Conservation (phyloP, 2,888 invertebrate species). For the Acronicta aceris region DNA sequence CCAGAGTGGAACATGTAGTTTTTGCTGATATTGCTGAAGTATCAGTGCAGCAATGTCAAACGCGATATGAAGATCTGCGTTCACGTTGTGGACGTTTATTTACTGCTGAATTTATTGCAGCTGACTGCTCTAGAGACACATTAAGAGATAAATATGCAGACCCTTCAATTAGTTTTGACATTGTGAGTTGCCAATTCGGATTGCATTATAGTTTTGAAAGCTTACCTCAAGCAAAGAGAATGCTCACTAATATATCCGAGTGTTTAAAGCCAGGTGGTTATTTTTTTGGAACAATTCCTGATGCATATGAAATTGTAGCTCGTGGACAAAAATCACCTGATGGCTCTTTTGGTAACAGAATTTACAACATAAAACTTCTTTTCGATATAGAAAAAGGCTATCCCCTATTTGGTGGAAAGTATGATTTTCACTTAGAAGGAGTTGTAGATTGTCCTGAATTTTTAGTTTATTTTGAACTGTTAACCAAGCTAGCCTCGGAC, state of each 20-base stretch:
- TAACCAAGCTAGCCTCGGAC: conserved; percentile 92
- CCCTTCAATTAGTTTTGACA: conserved; percentile 94
- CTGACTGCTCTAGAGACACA: conserved; percentile 96
- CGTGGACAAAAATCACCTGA: conserved; percentile 89
- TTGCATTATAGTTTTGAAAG: conserved; percentile 99
- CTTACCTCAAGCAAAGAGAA: conserved; percentile 95
- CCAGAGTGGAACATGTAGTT: conserved; percentile 93
- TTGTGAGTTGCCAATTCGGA: conserved; percentile 99
- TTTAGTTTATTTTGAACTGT: conserved; percentile 96
- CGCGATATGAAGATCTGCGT: conserved; percentile 93
- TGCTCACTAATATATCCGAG: conserved; percentile 97
- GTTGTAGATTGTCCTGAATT: conserved; percentile 99
- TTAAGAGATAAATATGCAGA: conserved; percentile 94
- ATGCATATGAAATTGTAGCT: conserved; percentile 97
- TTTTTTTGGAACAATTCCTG: conserved; percentile 98
- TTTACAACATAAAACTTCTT: conserved; percentile 93
- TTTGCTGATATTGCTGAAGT: conserved; percentile 98
- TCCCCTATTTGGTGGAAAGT: conserved; percentile 98
- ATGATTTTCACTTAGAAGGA: conserved; percentile 98
- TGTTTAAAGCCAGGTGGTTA: conserved; percentile 96
- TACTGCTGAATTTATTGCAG: conserved; percentile 96
- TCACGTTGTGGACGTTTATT: conserved; percentile 88
- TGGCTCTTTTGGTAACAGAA: conserved; percentile 93
- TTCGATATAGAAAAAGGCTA: conserved; percentile 90
- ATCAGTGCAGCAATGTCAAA: conserved; percentile 96